phyloP scores from a whole-genome alignment of 2,113 vertebrate genomes.

The Chamaetylas fuelleborni region DNA sequence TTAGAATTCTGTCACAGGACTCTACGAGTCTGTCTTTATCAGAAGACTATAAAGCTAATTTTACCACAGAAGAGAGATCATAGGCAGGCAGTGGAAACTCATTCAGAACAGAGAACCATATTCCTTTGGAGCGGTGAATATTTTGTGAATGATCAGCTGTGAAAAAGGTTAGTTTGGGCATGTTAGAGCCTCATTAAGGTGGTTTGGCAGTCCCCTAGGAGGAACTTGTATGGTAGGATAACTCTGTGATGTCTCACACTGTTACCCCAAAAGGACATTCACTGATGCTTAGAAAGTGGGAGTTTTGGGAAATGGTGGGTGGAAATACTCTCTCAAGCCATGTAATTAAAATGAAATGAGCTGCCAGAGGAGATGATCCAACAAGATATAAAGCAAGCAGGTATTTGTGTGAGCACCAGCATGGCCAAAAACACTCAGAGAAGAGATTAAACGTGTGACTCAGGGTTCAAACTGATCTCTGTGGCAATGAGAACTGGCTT shows the following conservation, averaged over 20 bases:
- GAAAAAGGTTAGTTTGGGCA: not conserved
- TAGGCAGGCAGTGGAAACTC: not conserved
- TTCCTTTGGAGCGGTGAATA: not conserved
- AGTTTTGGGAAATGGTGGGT: slow-evolving; percentile 13
- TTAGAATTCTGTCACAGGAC: not conserved
- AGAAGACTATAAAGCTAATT: not conserved
- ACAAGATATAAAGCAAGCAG: not conserved
- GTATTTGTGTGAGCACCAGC: not conserved
- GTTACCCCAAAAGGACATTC: not conserved
- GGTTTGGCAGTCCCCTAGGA: not conserved
- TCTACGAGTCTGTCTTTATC: not conserved
- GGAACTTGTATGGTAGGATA: not conserved
- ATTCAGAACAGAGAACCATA: not conserved
- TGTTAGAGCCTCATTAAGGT: not conserved
- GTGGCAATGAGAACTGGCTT: not conserved
- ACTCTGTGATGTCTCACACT: slow-evolving; percentile 1
- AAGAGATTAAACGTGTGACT: not conserved
- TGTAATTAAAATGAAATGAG: not conserved
- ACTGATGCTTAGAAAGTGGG: slow-evolving; percentile 2
- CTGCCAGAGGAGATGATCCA: not conserved
- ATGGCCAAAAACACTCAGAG: not conserved
- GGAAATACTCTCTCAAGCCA: not conserved
- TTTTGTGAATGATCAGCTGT: not conserved
- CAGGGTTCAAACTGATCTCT: not conserved
- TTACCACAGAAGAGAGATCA: not conserved